phyloP scores from a whole-genome alignment of 2,797 vertebrate species.

The Pelobates cultripes region DNA sequence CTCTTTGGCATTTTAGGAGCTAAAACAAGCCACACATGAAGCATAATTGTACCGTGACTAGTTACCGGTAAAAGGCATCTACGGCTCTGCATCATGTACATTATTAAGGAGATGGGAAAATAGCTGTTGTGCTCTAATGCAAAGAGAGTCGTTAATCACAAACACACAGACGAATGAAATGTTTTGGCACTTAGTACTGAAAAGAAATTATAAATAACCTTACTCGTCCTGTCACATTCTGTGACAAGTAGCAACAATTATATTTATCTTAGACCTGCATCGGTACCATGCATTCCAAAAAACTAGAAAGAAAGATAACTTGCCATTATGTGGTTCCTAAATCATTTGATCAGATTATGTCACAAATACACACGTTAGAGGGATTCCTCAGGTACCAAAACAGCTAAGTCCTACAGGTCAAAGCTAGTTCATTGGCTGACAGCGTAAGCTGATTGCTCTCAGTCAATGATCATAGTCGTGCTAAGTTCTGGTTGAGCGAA shows the following conservation, averaged over 20 bases:
- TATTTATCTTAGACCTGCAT: not conserved
- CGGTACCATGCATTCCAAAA: not conserved
- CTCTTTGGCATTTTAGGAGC: not conserved
- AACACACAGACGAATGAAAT: constrained; percentile 17
- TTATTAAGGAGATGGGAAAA: constrained; percentile 12
- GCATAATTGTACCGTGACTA: not conserved
- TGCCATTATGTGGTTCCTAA: too few relatives aligned
- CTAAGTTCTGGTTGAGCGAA: too few relatives aligned
- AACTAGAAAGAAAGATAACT: not conserved
- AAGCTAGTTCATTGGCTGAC: too few relatives aligned
- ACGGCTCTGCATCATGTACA: constrained; percentile 1
- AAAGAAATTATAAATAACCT: constrained; percentile 3
- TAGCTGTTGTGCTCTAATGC: not conserved
- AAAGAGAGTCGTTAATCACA: constrained; percentile 2
- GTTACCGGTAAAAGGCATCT: constrained; percentile 4
- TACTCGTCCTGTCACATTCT: not conserved
- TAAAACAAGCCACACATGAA: constrained; percentile 3
- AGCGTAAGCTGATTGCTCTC: too few relatives aligned
- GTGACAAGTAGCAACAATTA: not conserved
- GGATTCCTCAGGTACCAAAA: too few relatives aligned
- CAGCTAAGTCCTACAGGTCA: too few relatives aligned
- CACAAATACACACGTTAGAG: too few relatives aligned
- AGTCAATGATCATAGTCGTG: too few relatives aligned
- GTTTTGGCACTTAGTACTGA: constrained; percentile 2
- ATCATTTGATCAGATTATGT: too few relatives aligned